A percentile compares a stretch with the other conserved stretches of the same genome.
phyloP scores from a whole-genome alignment of 2,113 vertebrate species.

The Protobothrops flavoviridis region DNA sequence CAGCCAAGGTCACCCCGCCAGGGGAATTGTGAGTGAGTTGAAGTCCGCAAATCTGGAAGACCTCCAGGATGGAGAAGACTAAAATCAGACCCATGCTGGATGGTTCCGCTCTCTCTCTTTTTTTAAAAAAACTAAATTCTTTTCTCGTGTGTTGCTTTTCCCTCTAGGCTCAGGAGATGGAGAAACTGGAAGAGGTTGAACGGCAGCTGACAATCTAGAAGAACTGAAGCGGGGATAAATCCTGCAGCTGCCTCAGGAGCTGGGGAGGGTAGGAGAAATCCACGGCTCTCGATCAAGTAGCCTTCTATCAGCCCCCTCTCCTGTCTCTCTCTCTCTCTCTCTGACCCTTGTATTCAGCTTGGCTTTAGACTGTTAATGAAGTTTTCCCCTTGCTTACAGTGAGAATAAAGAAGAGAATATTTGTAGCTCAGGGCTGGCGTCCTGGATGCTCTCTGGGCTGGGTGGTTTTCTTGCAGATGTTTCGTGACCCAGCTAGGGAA shows the following conservation, averaged over 20 bases:
- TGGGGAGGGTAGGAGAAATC: neutral
- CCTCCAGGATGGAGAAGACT: neutral
- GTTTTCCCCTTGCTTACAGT: neutral
- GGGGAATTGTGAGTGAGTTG: neutral
- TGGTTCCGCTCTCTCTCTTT: too few relatives aligned
- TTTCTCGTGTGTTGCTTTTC: neutral
- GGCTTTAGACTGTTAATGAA: conserved; percentile 37
- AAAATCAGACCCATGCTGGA: neutral
- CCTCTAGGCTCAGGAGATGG: conserved; percentile 41
- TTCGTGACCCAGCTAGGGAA: neutral
- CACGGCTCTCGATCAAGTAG: neutral
- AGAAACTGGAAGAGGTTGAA: conserved; percentile 75
- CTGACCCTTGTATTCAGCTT: neutral
- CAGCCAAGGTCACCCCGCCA: neutral
- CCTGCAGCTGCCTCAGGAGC: accelerated
- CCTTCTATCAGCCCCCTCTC: neutral
- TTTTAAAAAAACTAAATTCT: neutral
- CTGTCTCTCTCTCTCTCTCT: neutral
- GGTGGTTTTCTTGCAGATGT: neutral
- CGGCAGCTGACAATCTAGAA: conserved; percentile 73
- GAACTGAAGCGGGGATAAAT: conserved; percentile 54
- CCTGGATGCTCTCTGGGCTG: too few relatives aligned
- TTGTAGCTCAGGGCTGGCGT: neutral
- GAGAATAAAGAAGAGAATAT: neutral
- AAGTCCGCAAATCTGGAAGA: neutral